These are phyloP conservation scores for Sebastes aleutianus DNA, from an alignment of 2,797 vertebrate species.

Conservation along the genomic window DNA sequence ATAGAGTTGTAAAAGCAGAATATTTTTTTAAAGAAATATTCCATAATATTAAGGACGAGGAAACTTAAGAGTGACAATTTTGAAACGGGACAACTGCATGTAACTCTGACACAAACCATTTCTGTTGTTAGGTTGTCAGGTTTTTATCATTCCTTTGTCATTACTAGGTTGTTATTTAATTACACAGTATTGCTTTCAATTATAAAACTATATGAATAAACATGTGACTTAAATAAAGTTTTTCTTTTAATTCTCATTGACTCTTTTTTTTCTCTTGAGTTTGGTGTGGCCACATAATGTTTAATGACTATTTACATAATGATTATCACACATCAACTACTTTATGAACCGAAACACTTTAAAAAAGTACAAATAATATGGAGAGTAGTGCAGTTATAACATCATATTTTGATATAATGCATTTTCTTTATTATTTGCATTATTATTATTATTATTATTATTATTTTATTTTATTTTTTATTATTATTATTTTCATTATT, in stretches of 20 bases:
- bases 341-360: not conserved
- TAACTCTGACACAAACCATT: not conserved
- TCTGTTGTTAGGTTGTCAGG: not conserved
- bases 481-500: too few relatives aligned
- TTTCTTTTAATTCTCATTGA: not conserved
- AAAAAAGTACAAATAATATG: not conserved
- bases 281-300: not conserved
- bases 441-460: too few relatives aligned
- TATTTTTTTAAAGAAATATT: not conserved
- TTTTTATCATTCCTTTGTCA: not conserved
- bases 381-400: not conserved
- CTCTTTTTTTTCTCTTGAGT: not conserved
- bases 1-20: not conserved
- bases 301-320: not conserved
- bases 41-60: too few relatives aligned
- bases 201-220: not conserved
- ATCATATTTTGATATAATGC: not conserved
- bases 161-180: not conserved
- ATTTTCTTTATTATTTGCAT: not conserved
- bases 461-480: too few relatives aligned
- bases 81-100: not conserved
- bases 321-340: not conserved
- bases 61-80: not conserved
- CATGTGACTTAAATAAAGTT: not conserved
- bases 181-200: not conserved